These are phyloP conservation scores for Microcebus ravelobensis DNA, from an alignment of 2,113 vertebrate genomes.

Conservation along the genomic window DNA sequence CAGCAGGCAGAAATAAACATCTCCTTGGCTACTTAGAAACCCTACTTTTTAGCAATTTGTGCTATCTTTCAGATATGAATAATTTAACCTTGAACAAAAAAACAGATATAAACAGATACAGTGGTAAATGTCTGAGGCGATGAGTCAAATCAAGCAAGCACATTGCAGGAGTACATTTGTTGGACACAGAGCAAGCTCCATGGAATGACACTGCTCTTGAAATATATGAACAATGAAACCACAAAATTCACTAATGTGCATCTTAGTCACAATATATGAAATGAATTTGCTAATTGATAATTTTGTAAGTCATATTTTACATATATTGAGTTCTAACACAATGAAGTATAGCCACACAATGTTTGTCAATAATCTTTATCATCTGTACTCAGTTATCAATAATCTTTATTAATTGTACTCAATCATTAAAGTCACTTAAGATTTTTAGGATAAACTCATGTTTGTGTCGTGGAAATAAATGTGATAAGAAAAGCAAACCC, in stretches of 20 bases:
- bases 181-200: neutral
- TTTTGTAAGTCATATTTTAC: neutral
- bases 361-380: neutral
- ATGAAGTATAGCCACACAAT: neutral
- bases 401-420: neutral
- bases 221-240: neutral
- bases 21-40: neutral
- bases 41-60: neutral
- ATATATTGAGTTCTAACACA: neutral
- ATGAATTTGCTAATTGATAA: neutral
- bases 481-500: neutral
- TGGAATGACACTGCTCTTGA: neutral
- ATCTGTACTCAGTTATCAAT: neutral
- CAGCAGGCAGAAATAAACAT: constrained; percentile 12
- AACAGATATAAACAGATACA: neutral
- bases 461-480: neutral
- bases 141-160: neutral
- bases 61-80: neutral
- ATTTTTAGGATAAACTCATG: neutral
- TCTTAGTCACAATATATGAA: neutral
- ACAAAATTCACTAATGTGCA: neutral
- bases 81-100: constrained; percentile 22
- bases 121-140: neutral
- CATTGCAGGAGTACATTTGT: neutral
- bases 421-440: neutral